Conservation (phyloP, 2,797 vertebrate species). For the Anguilla marmorata region DNA sequence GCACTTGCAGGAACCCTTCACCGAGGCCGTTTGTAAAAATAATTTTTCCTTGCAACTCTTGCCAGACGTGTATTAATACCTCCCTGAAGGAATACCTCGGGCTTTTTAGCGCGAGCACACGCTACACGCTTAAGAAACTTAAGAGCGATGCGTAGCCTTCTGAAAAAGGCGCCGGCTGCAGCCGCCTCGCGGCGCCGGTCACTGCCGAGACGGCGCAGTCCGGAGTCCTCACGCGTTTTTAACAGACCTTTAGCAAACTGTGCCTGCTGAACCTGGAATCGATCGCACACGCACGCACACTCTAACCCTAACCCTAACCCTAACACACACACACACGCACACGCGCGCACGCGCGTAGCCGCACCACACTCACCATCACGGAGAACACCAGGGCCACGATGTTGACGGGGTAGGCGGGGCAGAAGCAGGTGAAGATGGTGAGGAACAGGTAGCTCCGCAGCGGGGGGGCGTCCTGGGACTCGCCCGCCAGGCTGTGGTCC, state of each 20-base stretch:
- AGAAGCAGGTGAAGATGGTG: slow-evolving; percentile 86
- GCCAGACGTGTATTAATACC: neutral
- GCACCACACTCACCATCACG: slow-evolving; percentile 79
- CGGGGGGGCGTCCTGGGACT: slow-evolving; percentile 64
- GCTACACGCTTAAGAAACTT: neutral
- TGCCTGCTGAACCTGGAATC: neutral
- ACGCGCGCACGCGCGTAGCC: neutral
- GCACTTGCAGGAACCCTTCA: too few relatives aligned
- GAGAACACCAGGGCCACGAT: slow-evolving; percentile 86
- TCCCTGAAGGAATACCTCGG: neutral
- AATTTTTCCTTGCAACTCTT: neutral
- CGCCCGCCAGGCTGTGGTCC: slow-evolving; percentile 68
- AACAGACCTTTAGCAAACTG: neutral
- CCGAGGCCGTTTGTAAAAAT: neutral
- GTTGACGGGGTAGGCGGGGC: slow-evolving; percentile 89
- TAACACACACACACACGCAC: neutral
- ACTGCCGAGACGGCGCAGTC: neutral
- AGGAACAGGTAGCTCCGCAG: slow-evolving; percentile 81
- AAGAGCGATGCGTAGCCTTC: neutral
- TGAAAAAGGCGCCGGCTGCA: neutral
- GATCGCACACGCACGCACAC: slow-evolving; percentile 3
- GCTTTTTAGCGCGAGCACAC: neutral
- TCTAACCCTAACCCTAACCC: neutral
- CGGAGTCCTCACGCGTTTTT: neutral
- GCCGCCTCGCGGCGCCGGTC: neutral